Conservation (phyloP, 2,797 vertebrate species). For the Pseudotriccus pelzelni region DNA sequence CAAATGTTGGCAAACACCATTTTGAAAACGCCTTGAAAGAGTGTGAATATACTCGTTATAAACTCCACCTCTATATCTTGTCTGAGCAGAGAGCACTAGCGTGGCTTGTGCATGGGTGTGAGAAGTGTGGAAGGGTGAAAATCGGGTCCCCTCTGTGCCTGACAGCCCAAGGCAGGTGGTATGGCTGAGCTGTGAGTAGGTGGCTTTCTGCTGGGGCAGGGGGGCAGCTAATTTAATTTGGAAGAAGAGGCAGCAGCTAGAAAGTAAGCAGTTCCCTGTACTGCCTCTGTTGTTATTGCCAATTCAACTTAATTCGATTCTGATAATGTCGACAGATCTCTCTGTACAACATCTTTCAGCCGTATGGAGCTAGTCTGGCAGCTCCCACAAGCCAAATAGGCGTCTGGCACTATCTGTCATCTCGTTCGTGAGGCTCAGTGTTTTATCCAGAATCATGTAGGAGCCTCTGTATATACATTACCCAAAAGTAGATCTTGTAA, state of each 20-base stretch:
- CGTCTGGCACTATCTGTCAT: conserved; percentile 36
- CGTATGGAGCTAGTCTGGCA: conserved; percentile 32
- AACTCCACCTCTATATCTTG: not conserved
- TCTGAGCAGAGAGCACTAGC: not conserved
- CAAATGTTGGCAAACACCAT: not conserved
- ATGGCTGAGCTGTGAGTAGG: not conserved
- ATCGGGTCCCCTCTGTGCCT: fast-evolving
- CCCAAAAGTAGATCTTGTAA: not conserved
- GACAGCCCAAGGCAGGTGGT: not conserved
- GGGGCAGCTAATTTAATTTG: not conserved
- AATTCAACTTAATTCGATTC: conserved; percentile 45
- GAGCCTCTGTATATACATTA: not conserved
- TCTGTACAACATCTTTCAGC: conserved; percentile 38
- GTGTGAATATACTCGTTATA: not conserved
- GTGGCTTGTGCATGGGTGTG: not conserved
- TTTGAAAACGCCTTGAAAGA: not conserved
- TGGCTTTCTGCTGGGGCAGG: not conserved
- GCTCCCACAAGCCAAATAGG: conserved; percentile 17
- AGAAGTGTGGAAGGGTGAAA: not conserved
- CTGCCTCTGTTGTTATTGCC: conserved; percentile 15
- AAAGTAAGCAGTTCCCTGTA: not conserved
- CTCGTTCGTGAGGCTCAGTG: not conserved
- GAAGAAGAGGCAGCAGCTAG: not conserved
- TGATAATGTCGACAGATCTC: conserved; percentile 16
- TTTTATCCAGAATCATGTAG: not conserved